Conservation (phyloP, 2,888 invertebrate species). For the Caenorhabditis angaria region DNA sequence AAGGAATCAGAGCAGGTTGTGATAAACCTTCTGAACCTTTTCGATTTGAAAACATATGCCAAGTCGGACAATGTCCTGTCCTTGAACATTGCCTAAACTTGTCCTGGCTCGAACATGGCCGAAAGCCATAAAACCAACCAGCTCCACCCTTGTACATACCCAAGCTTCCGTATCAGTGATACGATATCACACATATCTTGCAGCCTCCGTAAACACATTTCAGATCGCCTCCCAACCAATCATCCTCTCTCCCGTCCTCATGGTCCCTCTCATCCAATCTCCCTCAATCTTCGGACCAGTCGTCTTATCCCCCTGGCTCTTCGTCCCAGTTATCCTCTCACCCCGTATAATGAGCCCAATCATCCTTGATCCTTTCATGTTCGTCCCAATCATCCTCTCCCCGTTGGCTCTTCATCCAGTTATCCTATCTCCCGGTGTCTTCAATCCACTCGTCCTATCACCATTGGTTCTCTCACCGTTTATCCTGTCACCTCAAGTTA, state of each 20-base stretch:
- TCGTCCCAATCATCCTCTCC: conserved; percentile 55
- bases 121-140: background rate
- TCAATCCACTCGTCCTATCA: conserved; percentile 50
- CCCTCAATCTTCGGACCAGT: conserved; percentile 41
- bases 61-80: background rate
- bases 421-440: conserved; percentile 52
- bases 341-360: conserved; percentile 40
- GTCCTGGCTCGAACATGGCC: background rate
- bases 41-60: background rate
- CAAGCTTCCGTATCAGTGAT: background rate
- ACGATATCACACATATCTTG: no score
- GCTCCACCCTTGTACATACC: background rate
- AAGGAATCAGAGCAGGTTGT: no score
- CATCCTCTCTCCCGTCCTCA: conserved; percentile 38
- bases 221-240: conserved; percentile 40
- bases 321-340: conserved; percentile 50
- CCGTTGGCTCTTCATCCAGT: conserved; percentile 54
- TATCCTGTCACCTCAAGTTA: conserved; percentile 58
- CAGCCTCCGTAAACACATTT: background rate
- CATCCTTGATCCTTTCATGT: conserved; percentile 46
- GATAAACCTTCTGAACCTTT: no score
- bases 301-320: conserved; percentile 55
- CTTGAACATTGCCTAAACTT: no score
- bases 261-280: conserved; percentile 39
- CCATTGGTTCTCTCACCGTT: conserved; percentile 53